Base-by-base conservation (phyloP, 2,113 vertebrate species). In the Pedionomus torquatus region DNA sequence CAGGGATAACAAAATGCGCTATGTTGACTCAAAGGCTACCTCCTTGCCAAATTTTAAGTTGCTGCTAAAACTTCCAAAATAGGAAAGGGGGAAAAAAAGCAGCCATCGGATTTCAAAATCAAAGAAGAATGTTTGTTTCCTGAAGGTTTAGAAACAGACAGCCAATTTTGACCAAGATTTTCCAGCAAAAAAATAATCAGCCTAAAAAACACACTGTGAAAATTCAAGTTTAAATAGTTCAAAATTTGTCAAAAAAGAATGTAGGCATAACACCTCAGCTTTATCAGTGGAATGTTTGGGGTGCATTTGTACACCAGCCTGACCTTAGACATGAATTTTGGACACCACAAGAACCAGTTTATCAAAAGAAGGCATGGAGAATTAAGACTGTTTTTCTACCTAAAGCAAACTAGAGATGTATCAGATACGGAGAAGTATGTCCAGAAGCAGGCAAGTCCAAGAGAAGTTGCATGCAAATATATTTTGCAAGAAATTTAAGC, bases 31-130 rank as follows among this genome's bases (percentile, higher is more conserved):
- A 71, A 89, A 51, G 35, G 37, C 63, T 87, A 66, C 10, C 9
- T 85, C 87, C 72, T 60, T 96, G 94, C 74, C 78, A 91, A 80
- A 85, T 85, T 72, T 87, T 28, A 79, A 65, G 35, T 72, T 68
- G 26, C 61, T 79, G 57, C 35, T 75, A 37, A 30, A 87, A 46
- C 17, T 84, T 85, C 70, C 74, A 87, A 94, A 91, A 48, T 5
- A 89, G 48, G 48, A 44, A 41, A 33, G 46, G 41, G 3, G 16
- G n/a, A 16, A 26, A 43, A 65, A 49, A 70, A 28, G 63, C 52
- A 41, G 7, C 14, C 13, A 26, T 6, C 7, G 12, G 26, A 48
- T 95, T 78, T 85, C 24, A 61, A 87, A 91, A 87, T 48, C 7
- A 71, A 48, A 43, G 30, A 75, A 41, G 7, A 44, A 17, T 66